Base-by-base conservation (phyloP, 2,797 vertebrate species). In the Momotus momota region DNA sequence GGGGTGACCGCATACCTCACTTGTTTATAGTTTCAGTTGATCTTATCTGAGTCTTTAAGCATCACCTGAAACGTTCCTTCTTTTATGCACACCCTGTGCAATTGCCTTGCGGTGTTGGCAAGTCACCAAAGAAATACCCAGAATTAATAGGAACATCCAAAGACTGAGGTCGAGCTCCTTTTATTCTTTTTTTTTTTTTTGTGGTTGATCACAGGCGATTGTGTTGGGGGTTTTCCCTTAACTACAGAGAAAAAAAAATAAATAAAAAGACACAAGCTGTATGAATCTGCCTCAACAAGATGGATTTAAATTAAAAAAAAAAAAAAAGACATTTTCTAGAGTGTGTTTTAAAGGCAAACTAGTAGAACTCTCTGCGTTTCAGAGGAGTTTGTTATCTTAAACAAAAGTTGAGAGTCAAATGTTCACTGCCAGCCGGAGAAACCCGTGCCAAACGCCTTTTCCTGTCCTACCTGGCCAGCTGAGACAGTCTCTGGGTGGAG, bases 21-120 rank as follows among this genome's bases (percentile, higher is more conserved):
- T 88, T 93, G 89, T 95, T 94, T 90, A 58, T 86, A 25, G 85
- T 95, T 96, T 94, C 96, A 86, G 54, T 81, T 21, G 80, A 90
- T 90, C 43, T 79, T 89, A 90, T 90, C 92, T 25, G 40, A 33
- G 49, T 22, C 58, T 89, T 81, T 57, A 69, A 65, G 33, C 40
- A 69, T 18, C 1, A 2, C 60, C 60, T 74, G 74, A 91, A 75
- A 86, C 4, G 54, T 49, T 64, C 77, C 19, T 4, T 73, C 65
- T 83, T 71, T 48, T 45, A 41, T 9, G 33, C 27, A 65, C 58
- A 43, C 64, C 43, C 69, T 66, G 4, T 51, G 55, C 35, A 23
- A n/a, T 54, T 46, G 64, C 38, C 45, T 57, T 35, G 66, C 15
- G 35, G 15, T n/a, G 41, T 20, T 94, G 79, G 79, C 79, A 58